Evolutionary conservation across 2,113 vertebrate genomes (phyloP).

Genomic region (Myotis yumanensis): DNA sequence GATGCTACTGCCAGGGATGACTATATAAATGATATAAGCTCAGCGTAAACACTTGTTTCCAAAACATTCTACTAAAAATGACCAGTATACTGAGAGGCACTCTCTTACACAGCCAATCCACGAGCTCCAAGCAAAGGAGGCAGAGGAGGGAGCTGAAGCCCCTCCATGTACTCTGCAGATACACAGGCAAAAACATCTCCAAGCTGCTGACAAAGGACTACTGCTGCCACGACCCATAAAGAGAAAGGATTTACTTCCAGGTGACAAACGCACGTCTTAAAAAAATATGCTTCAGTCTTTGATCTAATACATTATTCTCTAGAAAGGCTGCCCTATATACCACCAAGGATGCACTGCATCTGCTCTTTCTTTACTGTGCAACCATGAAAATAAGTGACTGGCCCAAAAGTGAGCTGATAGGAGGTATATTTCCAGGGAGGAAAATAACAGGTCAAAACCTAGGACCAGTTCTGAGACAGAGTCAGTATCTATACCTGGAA

Average conservation of each 20-base stretch:
- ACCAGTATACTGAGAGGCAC: neutral
- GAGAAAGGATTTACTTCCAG: neutral
- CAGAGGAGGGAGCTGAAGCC: neutral
- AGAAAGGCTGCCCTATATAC: neutral
- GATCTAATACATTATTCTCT: neutral
- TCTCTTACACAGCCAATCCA: neutral
- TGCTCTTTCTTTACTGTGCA: neutral
- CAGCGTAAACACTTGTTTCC: neutral
- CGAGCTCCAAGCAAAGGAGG: neutral
- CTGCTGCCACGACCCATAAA: neutral
- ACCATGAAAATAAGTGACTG: neutral
- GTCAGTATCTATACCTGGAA: neutral
- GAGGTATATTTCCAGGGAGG: neutral
- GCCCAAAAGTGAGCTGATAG: neutral
- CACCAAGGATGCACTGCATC: accelerated
- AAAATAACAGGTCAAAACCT: neutral
- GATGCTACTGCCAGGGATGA: no score
- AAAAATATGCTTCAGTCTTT: neutral
- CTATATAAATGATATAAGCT: neutral
- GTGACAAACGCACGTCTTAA: neutral
- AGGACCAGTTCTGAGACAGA: neutral
- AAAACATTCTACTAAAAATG: neutral
- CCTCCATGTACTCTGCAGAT: neutral
- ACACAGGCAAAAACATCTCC: neutral
- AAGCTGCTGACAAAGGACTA: neutral